A percentile compares a stretch with the other conserved stretches of the same genome.
phyloP scores from a whole-genome alignment of 1,140 invertebrate species.

The Idris sp. region DNA sequence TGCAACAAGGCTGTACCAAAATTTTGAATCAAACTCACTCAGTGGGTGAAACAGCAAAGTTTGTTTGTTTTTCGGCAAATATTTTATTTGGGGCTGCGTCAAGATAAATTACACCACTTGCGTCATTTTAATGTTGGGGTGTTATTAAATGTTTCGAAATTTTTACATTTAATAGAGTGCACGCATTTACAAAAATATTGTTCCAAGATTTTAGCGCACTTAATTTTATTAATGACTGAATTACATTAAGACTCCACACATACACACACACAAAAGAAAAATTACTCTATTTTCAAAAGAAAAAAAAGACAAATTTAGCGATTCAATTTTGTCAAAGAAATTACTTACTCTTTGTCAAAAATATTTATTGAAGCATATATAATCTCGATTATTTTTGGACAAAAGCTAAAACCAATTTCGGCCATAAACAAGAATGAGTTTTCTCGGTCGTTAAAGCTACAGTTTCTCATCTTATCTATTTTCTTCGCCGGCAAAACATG shows the following conservation, averaged over 20 bases:
- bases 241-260: conserved; percentile 10
- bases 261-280: too few species aligned
- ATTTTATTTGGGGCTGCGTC: conserved; percentile 11
- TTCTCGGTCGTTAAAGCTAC: conserved; percentile 6
- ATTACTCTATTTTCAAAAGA: too few species aligned
- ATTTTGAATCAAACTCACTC: conserved; percentile 33
- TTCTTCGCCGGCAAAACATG: conserved; percentile 18
- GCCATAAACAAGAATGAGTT: conserved; percentile 13
- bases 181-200: not conserved
- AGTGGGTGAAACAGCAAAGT: conserved; percentile 18
- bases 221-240: not conserved
- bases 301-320: too few species aligned
- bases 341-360: too few species aligned
- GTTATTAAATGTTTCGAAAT: conserved; percentile 5
- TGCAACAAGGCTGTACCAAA: conserved; percentile 55
- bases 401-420: conserved; percentile 21
- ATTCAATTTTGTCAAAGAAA: too few species aligned
- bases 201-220: not conserved
- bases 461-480: conserved; percentile 23
- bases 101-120: conserved; percentile 16
- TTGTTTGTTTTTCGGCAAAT: conserved; percentile 8
- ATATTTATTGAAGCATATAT: too few species aligned
- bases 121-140: conserved; percentile 5
- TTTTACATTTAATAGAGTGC: conserved; percentile 6
- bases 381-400: too few species aligned